A percentile compares a stretch with the other conserved stretches of the same genome.
Evolutionary conservation across 2,113 vertebrate genomes (phyloP).

Genomic region (Tragelaphus buxtoni): DNA sequence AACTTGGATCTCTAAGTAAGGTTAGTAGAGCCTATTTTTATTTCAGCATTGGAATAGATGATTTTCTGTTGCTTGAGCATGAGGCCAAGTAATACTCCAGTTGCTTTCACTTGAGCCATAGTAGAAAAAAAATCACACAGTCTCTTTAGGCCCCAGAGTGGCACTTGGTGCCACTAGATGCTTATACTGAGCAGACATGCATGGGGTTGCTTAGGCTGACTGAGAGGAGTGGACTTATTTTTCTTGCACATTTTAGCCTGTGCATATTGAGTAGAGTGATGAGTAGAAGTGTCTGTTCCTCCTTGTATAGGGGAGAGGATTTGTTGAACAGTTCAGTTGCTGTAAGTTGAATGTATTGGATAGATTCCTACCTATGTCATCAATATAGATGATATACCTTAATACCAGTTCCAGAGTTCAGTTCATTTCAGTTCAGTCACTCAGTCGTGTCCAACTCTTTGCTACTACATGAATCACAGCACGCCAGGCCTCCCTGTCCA

Average conservation of each 20-base stretch:
- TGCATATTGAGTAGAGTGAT: background rate
- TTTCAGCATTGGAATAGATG: background rate
- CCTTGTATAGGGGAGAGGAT: background rate
- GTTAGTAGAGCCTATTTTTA: background rate
- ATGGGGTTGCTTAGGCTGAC: background rate
- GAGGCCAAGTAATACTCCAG: background rate
- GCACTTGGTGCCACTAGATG: background rate
- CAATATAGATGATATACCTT: background rate
- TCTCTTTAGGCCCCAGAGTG: background rate
- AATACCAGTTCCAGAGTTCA: background rate
- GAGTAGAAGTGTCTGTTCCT: background rate
- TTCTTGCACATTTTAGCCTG: background rate
- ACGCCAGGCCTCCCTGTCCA: too few relatives aligned
- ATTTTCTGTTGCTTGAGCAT: background rate
- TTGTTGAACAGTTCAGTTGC: conserved; percentile 12
- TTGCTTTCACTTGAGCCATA: background rate
- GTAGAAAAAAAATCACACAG: background rate
- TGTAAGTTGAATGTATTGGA: background rate
- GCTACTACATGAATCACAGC: too few relatives aligned
- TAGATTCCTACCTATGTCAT: background rate
- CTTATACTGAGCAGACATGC: background rate
- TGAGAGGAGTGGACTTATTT: background rate
- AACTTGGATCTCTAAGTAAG: background rate
- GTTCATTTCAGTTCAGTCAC: too few relatives aligned
- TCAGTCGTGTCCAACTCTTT: too few relatives aligned